Evolutionary conservation across 2,888 invertebrate genomes (phyloP), one percentile per base, ranked within the genome.

Genomic region (Hydraecia micacea): DNA sequence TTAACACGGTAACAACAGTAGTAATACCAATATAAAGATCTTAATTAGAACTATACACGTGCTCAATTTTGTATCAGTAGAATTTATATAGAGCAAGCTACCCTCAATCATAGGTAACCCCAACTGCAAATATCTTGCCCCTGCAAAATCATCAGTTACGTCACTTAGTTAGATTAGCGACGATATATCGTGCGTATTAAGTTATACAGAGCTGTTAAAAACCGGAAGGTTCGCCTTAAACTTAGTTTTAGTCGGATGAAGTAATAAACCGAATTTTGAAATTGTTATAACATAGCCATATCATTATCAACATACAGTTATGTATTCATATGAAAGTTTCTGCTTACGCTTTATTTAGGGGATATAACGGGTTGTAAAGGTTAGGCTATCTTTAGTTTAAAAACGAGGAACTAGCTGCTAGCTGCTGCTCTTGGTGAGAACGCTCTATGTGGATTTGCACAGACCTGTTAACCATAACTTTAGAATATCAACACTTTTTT

Each of bases 221-320:
- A 80, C 78, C 70, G 81, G 77, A 84, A 86, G 67, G 65, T 9
- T 39, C 28, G 39, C 42, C 71, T 39, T 63, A 80, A 76, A 80
- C 67, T 73, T 76, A 75, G 71, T 55, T 77, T 66, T 39, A 58
- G 60, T 71, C 28, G 67, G 63, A 60, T 32, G 28, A 71, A 66
- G 75, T 70, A n/a, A 79, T 76, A 74, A 81, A 73, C n/a, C 4
- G n/a, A 67, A 25, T 78, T 73, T 70, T 75, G 25, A 55, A 42
- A 81, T 81, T 58, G 9, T 52, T 69, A 25, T 49, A 46, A 46
- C 13, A 46, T 42, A 28, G 21, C 28, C 8, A 42, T 66, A 68
- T 49, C 21, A 28, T 28, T 28, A 46, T 46, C 11, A 46, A n/a
- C 3, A 67, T 42, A 9, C 21, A 46, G 28, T 66, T 66, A 46